Percentiles rank a stretch among this genome's conserved stretches.
Evolutionary conservation across 2,113 vertebrate genomes (phyloP).

Genomic region (Centropristis striata): DNA sequence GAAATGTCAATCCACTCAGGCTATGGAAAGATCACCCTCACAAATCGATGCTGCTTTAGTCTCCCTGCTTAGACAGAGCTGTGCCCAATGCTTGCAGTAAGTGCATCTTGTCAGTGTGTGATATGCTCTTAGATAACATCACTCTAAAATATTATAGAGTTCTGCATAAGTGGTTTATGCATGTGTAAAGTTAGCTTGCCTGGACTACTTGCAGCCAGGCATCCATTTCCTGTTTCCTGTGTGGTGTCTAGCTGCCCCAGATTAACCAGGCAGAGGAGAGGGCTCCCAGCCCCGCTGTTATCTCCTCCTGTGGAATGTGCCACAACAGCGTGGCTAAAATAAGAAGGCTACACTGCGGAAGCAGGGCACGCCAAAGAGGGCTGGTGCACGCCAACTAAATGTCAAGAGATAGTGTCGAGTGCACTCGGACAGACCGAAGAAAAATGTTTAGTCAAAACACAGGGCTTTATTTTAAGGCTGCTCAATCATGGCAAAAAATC

Average conservation of each 20-base stretch:
- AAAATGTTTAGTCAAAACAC: conserved; percentile 23
- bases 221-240: conserved; percentile 51
- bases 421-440: conserved; percentile 25
- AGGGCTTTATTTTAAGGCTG: neutral
- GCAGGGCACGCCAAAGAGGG: conserved; percentile 68
- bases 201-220: neutral
- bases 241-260: conserved; percentile 32
- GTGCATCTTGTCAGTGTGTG: neutral
- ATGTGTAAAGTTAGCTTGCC: neutral
- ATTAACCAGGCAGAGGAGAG: conserved; percentile 34
- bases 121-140: neutral
- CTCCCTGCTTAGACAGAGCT: neutral
- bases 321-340: conserved; percentile 85
- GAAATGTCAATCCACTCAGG: neutral
- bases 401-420: conserved; percentile 80
- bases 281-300: conserved; percentile 71
- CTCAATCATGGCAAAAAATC: too few relatives aligned
- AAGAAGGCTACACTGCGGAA: conserved; percentile 80
- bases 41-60: neutral
- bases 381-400: conserved; percentile 80
- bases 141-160: neutral
- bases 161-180: neutral
- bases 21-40: neutral
- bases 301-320: conserved; percentile 85
- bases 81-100: neutral